Base-by-base conservation (phyloP, 35 echinoderm and acorn worm species). In the Lytechinus variegatus region DNA sequence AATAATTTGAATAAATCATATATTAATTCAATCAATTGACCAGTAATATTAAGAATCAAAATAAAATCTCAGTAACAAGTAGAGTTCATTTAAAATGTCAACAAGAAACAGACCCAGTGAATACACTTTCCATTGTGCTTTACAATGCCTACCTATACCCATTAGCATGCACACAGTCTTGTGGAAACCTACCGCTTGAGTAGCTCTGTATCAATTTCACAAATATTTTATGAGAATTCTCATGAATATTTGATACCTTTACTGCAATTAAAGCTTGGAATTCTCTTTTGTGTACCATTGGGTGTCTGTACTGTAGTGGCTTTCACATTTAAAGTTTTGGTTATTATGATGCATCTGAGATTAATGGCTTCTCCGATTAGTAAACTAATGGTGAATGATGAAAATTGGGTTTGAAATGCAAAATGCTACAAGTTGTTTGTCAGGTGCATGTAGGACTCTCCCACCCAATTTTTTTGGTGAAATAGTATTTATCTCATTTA, bases 181-280 rank as follows among this genome's bases (percentile, higher is more conserved):
- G 66, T 19, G 16, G 6, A 24, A 79, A 79, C 16, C 19, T 79
- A 79, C 66, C n/a, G 66, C 19, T 79, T 79, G 66, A 79, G 66
- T 79, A 24, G 19, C 66, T 24, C 66, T 24, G 66, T 24, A 79
- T 79, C 66, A 79, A 79, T 79, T 79, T 79, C 66, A 79, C 66
- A 79, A 79, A 79, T 79, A 79, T 79, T 79, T 79, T 79, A 79
- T 79, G 66, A 79, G 66, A 79, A 24, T 79, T 79, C 66, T n/a
- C 16, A 16, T 79, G 66, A 79, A 79, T 79, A 79, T 79, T 79
- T 79, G 66, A 79, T 79, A 79, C 12, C 66, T 24, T n/a, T 4
- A 79, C 66, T 79, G 66, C 14, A 79, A 79, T 79, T 79, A 79
- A 19, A 24, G 16, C 66, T 5, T 7, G 66, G 66, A n/a, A 16